Conservation (phyloP, 1,140 invertebrate species). For the Nautilus pompilius region DNA sequence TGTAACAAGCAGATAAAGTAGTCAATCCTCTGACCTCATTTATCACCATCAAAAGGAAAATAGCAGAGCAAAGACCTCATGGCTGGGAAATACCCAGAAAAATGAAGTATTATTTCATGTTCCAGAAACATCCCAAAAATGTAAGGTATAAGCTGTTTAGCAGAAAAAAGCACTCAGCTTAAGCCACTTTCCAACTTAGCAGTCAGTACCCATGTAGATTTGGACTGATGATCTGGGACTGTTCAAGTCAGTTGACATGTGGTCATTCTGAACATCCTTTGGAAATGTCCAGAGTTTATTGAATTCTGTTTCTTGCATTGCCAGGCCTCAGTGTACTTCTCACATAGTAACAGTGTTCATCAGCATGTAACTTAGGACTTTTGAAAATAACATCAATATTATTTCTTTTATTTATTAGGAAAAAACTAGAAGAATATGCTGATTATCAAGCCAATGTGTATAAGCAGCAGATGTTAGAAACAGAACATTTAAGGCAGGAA, state of each 20-base stretch:
- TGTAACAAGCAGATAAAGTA: too few relatives aligned
- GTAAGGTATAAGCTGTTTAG: too few relatives aligned
- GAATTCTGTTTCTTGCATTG: not conserved
- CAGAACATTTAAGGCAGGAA: slow-evolving; percentile 32
- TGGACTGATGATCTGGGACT: too few relatives aligned
- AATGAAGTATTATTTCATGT: too few relatives aligned
- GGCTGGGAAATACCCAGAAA: too few relatives aligned
- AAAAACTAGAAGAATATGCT: slow-evolving; percentile 47
- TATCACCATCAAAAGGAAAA: too few relatives aligned
- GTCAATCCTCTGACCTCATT: too few relatives aligned
- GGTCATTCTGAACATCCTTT: not conserved
- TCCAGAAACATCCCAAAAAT: too few relatives aligned
- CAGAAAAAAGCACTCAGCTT: too few relatives aligned
- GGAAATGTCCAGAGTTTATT: not conserved
- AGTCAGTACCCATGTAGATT: too few relatives aligned
- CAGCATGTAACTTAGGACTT: not conserved
- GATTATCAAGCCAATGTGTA: slow-evolving; percentile 44
- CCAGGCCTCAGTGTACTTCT: not conserved
- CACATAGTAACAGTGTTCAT: not conserved
- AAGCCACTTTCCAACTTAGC: too few relatives aligned
- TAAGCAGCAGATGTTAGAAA: slow-evolving; percentile 28
- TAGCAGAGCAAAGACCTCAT: too few relatives aligned
- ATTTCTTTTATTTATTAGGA: slow-evolving; percentile 24
- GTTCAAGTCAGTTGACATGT: not conserved
- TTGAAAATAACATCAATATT: not conserved